Evolutionary conservation across 2,888 invertebrate genomes (phyloP).

Genomic region (Oxystoma pomonae): DNA sequence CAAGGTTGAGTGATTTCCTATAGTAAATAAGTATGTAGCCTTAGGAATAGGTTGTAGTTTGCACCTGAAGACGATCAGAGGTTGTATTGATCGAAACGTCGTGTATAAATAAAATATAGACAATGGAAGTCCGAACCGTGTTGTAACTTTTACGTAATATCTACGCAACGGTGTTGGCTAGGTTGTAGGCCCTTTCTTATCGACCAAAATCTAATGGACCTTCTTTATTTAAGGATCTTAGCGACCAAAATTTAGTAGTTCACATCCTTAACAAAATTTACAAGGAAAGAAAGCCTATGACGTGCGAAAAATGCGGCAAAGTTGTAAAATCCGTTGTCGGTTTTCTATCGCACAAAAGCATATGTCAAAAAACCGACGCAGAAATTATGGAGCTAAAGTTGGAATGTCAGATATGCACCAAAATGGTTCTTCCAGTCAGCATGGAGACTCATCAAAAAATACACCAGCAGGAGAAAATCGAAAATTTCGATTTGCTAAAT

Average conservation of each 20-base stretch:
- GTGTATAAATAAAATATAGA: too few relatives aligned
- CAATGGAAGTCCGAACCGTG: too few relatives aligned
- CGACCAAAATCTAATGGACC: too few relatives aligned
- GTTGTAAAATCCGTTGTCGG: constrained; percentile 54
- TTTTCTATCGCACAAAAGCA: constrained; percentile 57
- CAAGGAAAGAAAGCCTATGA: constrained; percentile 45
- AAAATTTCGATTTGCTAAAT: not conserved
- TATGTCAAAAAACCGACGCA: constrained; percentile 57
- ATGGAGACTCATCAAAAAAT: constrained; percentile 50
- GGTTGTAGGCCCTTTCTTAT: constrained; percentile 7
- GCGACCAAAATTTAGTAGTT: constrained; percentile 49
- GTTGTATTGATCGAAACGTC: too few relatives aligned
- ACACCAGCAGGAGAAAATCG: constrained; percentile 1
- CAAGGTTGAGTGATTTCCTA: too few relatives aligned
- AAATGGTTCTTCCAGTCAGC: constrained; percentile 55
- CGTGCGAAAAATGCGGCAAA: constrained; percentile 54
- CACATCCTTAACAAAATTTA: constrained; percentile 49
- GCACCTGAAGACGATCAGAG: too few relatives aligned
- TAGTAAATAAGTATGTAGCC: too few relatives aligned
- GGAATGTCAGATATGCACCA: constrained; percentile 53
- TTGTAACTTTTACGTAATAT: too few relatives aligned
- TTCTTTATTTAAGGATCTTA: constrained; percentile 49
- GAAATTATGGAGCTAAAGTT: constrained; percentile 50
- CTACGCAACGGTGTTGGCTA: too few relatives aligned
- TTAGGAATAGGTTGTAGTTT: too few relatives aligned